Percentiles rank a stretch among this genome's conserved stretches.
These are phyloP conservation scores for Physella acuta DNA, from an alignment of 1,140 invertebrate genomes.

Conservation along the genomic window DNA sequence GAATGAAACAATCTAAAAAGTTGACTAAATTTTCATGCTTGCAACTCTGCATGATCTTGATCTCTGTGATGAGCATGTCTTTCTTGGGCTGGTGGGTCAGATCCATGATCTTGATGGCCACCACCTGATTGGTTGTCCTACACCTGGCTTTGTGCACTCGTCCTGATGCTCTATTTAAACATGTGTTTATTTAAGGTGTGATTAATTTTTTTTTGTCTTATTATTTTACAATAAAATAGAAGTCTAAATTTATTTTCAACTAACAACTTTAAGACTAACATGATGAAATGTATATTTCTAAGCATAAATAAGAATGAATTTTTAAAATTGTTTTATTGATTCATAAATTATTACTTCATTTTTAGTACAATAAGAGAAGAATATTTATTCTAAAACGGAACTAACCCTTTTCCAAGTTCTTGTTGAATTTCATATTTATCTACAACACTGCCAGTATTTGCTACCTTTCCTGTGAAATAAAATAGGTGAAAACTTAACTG, in stretches of 20 bases:
- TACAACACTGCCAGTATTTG: constrained; percentile 47
- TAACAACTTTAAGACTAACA: no score
- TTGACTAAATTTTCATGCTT: constrained; percentile 63
- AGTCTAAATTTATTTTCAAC: no score
- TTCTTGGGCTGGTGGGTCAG: constrained; percentile 64
- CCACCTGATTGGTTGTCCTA: constrained; percentile 47
- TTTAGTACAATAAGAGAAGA: no score
- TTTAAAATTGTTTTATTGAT: no score
- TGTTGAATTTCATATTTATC: constrained; percentile 52
- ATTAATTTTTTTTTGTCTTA: no score
- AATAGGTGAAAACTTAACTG: no score
- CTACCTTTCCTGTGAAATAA: constrained; percentile 43
- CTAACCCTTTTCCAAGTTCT: constrained; percentile 57
- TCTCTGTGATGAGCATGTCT: constrained; percentile 64
- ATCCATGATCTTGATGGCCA: constrained; percentile 65
- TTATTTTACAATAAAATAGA: no score
- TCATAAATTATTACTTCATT: no score
- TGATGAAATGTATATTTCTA: no score
- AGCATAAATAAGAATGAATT: no score
- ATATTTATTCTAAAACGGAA: no score
- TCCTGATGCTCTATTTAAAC: constrained; percentile 63
- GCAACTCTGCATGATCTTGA: constrained; percentile 60
- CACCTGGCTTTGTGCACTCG: constrained; percentile 59
- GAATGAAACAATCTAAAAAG: constrained; percentile 85
- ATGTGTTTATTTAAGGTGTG: no score